phyloP scores from a whole-genome alignment of 2,888 invertebrate genomes.

The Phyllotreta striolata region DNA sequence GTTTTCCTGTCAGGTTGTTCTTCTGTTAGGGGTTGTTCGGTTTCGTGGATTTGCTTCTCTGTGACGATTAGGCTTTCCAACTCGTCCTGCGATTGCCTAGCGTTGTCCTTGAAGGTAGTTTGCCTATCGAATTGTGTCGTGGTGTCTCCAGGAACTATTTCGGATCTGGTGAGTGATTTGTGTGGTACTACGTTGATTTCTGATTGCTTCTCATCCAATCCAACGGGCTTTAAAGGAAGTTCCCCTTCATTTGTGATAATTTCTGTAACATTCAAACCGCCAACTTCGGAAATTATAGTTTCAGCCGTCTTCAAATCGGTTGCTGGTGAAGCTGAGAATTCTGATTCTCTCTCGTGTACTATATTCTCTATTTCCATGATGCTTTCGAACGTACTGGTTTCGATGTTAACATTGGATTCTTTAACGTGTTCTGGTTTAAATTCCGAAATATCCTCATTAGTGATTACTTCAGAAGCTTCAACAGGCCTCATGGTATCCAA shows the following conservation, averaged over 20 bases:
- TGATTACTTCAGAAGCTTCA: slow-evolving; percentile 53
- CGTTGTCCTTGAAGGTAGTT: slow-evolving; percentile 42
- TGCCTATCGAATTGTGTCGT: slow-evolving; percentile 58
- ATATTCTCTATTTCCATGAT: slow-evolving; percentile 59
- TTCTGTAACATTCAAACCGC: slow-evolving; percentile 20
- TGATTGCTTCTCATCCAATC: slow-evolving; percentile 39
- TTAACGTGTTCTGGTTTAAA: slow-evolving; percentile 48
- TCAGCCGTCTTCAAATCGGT: slow-evolving; percentile 57
- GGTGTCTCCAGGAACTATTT: slow-evolving; percentile 59
- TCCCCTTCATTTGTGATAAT: slow-evolving; percentile 51
- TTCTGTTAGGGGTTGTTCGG: slow-evolving; percentile 54
- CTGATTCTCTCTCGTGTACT: slow-evolving; percentile 62
- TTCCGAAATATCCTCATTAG: slow-evolving; percentile 49
- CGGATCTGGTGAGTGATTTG: slow-evolving; percentile 50
- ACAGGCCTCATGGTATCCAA: slow-evolving; percentile 57
- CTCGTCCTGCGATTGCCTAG: slow-evolving; percentile 54
- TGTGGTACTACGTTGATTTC: slow-evolving; percentile 48
- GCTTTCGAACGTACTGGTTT: slow-evolving; percentile 61
- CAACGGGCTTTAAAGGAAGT: slow-evolving; percentile 38
- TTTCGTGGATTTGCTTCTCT: slow-evolving; percentile 63
- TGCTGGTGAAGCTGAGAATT: slow-evolving; percentile 51
- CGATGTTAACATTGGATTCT: slow-evolving; percentile 52
- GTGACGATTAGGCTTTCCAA: slow-evolving; percentile 63
- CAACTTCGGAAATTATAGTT: not conserved
- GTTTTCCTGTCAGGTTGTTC: slow-evolving; percentile 56